Base-by-base conservation (phyloP, 2,113 vertebrate genomes). In the Thymallus thymallus region DNA sequence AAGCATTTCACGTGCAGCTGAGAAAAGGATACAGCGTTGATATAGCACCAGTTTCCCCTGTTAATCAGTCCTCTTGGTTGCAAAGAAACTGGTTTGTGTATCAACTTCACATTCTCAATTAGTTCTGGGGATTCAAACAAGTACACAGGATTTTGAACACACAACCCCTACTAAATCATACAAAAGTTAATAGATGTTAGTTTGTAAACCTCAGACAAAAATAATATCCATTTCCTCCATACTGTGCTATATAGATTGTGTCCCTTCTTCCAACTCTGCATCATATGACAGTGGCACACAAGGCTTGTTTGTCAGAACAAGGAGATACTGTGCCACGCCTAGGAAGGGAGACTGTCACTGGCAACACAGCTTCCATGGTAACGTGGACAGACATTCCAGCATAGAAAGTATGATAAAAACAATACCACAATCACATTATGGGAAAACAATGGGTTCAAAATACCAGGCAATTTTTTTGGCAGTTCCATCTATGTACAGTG, bases 11-110 rank as follows among this genome's bases (percentile, higher is more conserved):
- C 60, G 61, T 32, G 69, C 10, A 3, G 1, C 5, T 45, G 4
- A 72, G 66, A 74, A 91, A 97, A 99, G 97, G 97, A 99, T 99
- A 99, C 98, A 90, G 98, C 96, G 81, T 99, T 99, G 90, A 99
- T 98, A 90, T 99, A 99, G 93, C 97, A 99, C 98, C 98, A 99
- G 95, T 99, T 99, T 86, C 98, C 96, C 90, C 96, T 99, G 95
- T 99, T 99, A 94, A 99, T 95, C 91, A 99, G 95, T 89, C 97
- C 98, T 82, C 98, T 95, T 0, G 97, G 98, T 94, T 99, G 97
- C 93, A 99, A 92, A 82, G 97, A 99, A 91, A 99, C 98, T 86
- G 97, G 97, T 90, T 99, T 99, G 92, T 99, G 97, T 92, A 97
- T 93, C 90, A 99, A 92, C 85, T 96, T 98, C 92, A 99, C 95